Evolutionary conservation across 2,888 invertebrate species (phyloP), one percentile per base, ranked within the genome.

Genomic region (Phyllotreta striolata): DNA sequence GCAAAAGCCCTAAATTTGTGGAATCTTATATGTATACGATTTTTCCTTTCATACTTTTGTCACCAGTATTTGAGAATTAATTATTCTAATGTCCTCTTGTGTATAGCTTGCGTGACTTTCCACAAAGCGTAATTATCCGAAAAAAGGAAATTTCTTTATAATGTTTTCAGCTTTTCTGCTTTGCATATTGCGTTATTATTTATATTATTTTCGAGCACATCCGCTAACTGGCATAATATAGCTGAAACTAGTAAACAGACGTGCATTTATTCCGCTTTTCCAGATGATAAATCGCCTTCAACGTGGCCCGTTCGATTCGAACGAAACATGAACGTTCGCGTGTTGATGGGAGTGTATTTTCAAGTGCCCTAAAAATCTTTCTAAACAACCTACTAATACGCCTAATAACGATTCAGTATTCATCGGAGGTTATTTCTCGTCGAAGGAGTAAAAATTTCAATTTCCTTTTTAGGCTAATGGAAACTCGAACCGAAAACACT

Each of bases 291-390:
- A 59, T 59, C 39, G 59, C 51, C 37, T 59, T 51, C n/a, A 43
- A 59, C 41, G 35, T 59, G 41, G 51, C 51, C 51, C 41, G 35
- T 51, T 59, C 35, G 51, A 40, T 43, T 41, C 38, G 35, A 52
- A 51, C 59, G 35, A 51, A 47, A 59, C 59, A 59, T 59, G 59
- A 59, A 59, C 51, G 51, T 14, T 59, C 43, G 59, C 59, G 59
- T 59, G 59, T 35, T 41, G 51, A 59, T n/a, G 43, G 35, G 35
- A 59, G 51, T 59, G 51, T 43, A 59, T 24, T 59, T 41, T 59
- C 51, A 59, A 59, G 59, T 59, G 51, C 14, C 51, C 59, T 43
- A 51, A 59, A 59, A 59, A 51, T 59, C 41, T 59, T 51, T 41
- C 41, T 34, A 51, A 59, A 59, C 59, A 59, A 55, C 44, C 37